A percentile compares a stretch with the other conserved stretches of the same genome.
These are phyloP conservation scores for Echiichthys vipera DNA, from an alignment of 2,797 vertebrate genomes.

Conservation along the genomic window DNA sequence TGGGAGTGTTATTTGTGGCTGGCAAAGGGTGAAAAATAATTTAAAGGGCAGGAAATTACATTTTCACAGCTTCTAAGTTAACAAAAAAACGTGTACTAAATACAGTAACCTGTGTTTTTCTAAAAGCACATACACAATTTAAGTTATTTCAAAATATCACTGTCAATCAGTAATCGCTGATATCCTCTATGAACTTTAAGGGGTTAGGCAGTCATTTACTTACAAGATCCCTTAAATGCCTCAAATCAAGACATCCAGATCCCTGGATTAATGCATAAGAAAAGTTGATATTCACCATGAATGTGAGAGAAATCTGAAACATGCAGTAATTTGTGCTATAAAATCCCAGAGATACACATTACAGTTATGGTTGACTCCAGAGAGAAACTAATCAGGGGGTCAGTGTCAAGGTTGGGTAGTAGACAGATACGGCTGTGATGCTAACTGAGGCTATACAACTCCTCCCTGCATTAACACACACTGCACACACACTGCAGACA, in stretches of 20 bases:
- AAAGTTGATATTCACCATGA: neutral
- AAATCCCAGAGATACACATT: slow-evolving; percentile 14
- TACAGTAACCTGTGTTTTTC: neutral
- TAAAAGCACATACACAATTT: neutral
- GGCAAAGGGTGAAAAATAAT: slow-evolving; percentile 35
- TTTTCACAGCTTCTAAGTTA: slow-evolving; percentile 1
- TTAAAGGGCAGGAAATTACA: neutral
- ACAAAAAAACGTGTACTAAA: no score
- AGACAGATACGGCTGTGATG: neutral
- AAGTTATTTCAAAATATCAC: slow-evolving; percentile 1
- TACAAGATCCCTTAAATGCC: neutral
- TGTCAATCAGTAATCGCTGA: neutral
- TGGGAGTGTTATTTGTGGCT: slow-evolving; percentile 23
- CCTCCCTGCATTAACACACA: neutral
- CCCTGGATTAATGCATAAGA: slow-evolving; percentile 7
- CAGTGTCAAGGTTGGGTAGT: neutral
- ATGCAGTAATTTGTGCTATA: neutral
- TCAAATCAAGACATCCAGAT: neutral
- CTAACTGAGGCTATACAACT: neutral
- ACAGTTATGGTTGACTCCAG: neutral
- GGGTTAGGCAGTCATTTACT: slow-evolving; percentile 4
- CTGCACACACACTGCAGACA: neutral
- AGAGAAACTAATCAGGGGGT: neutral
- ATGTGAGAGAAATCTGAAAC: neutral
- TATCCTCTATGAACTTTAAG: neutral